Evolutionary conservation across 2,888 invertebrate species (phyloP).

Genomic region (Dilophus febrilis): DNA sequence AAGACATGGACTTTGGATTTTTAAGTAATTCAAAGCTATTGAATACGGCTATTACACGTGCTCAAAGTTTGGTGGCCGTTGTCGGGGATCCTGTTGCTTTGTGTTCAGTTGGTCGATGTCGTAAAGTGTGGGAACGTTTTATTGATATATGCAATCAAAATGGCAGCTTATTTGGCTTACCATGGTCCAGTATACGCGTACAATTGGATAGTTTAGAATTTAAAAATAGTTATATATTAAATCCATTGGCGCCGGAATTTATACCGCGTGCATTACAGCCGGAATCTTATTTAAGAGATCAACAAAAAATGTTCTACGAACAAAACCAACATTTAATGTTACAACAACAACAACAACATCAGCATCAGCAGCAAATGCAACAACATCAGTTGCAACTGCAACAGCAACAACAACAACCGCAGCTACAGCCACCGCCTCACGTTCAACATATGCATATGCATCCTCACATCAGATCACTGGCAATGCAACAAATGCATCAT

Average conservation of each 20-base stretch:
- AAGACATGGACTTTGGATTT: slow-evolving; percentile 61
- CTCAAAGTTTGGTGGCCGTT: slow-evolving; percentile 66
- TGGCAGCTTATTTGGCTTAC: slow-evolving; percentile 52
- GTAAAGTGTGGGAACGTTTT: slow-evolving; percentile 66
- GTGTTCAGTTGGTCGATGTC: slow-evolving; percentile 62
- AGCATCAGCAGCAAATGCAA: background rate
- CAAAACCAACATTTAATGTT: background rate
- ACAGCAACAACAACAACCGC: slow-evolving; percentile 12
- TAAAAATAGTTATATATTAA: slow-evolving; percentile 57
- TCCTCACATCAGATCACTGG: too few species aligned
- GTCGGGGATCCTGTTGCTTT: slow-evolving; percentile 72
- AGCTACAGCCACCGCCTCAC: slow-evolving; percentile 5
- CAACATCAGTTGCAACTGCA: slow-evolving; percentile 7
- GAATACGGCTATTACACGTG: slow-evolving; percentile 68
- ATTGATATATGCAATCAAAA: slow-evolving; percentile 54
- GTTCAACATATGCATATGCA: slow-evolving; percentile 14
- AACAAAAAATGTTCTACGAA: slow-evolving; percentile 20
- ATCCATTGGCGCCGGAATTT: slow-evolving; percentile 67
- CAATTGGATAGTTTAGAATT: slow-evolving; percentile 57
- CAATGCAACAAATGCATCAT: background rate
- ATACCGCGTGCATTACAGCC: slow-evolving; percentile 42
- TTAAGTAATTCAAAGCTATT: slow-evolving; percentile 64
- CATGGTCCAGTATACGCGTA: slow-evolving; percentile 46
- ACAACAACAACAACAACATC: slow-evolving; percentile 1
- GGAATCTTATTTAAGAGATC: slow-evolving; percentile 30